Evolutionary conservation across 2,888 invertebrate genomes (phyloP).

Genomic region (Cantharis lateralis): DNA sequence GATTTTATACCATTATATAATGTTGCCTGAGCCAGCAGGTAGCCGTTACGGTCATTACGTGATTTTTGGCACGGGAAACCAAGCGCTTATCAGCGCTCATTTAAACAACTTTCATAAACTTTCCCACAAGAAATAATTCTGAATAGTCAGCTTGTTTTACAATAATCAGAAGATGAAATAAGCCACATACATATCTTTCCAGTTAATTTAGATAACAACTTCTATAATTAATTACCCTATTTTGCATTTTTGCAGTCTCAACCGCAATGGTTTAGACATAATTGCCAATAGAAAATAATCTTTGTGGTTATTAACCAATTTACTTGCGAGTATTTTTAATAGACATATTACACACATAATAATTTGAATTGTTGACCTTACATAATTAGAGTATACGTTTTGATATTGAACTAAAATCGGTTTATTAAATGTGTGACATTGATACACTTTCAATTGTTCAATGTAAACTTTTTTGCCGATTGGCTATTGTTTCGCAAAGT

Average conservation of each 20-base stretch:
- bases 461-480: not conserved
- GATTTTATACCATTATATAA: too few relatives aligned
- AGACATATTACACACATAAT: not conserved
- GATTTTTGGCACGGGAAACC: too few relatives aligned
- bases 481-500: not conserved
- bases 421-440: not conserved
- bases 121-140: not conserved
- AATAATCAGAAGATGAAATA: too few relatives aligned
- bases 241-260: not conserved
- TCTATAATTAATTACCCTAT: not conserved
- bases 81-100: not conserved
- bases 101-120: not conserved
- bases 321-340: not conserved
- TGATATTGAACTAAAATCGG: not conserved
- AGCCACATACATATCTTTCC: not conserved
- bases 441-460: not conserved
- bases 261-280: not conserved
- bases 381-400: not conserved
- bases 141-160: not conserved
- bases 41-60: too few relatives aligned
- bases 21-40: too few relatives aligned
- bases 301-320: not conserved
- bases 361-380: not conserved
- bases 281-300: not conserved
- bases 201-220: not conserved